Evolutionary conservation across 2,113 vertebrate species (phyloP), one percentile per base, ranked within the genome.

Genomic region (Paracanthobrama guichenoti): DNA sequence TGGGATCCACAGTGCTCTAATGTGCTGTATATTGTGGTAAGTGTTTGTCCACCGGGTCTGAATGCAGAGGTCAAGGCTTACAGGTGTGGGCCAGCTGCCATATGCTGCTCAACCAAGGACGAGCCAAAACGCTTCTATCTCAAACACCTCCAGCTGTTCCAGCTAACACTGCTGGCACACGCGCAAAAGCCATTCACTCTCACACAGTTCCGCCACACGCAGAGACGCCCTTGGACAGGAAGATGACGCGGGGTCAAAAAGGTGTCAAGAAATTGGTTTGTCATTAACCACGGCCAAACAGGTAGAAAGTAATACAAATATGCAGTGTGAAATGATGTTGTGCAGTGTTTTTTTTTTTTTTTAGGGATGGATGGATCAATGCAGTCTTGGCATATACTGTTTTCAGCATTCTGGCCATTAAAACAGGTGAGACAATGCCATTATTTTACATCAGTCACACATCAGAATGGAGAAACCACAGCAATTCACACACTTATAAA

Each of bases 61-160:
- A 55, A 79, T 64, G 75, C 11, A 82, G 83, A 84, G 86, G 8
- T 59, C 48, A 86, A 84, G 83, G 22, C 88, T 79, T 64, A 71
- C 88, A 91, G 48, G 83, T 88, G 84, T 39, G 69, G 72, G 75
- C 88, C 78, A 81, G 81, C 50, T 83, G 77, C 88, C 90, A 88
- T 88, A 84, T 89, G 88, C 48, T 57, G 53, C 80, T 84, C 77
- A 67, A 55, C 28, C 50, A 59, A 84, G 85, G 59, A 82, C 60
- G 24, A 84, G 87, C 86, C 86, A 88, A 88, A 90, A 72, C 75
- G 10, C 53, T 50, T 67, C 86, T 91, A 87, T 82, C 72, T 60
- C 86, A 90, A 86, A 74, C 57, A 79, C 46, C 84, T 83, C 85
- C 89, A 92, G 91, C 89, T 92, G 90, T 89, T 91, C 69, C 85